Evolutionary conservation across 2,797 vertebrate genomes (phyloP).

Genomic region (Sebastiscus tertius): DNA sequence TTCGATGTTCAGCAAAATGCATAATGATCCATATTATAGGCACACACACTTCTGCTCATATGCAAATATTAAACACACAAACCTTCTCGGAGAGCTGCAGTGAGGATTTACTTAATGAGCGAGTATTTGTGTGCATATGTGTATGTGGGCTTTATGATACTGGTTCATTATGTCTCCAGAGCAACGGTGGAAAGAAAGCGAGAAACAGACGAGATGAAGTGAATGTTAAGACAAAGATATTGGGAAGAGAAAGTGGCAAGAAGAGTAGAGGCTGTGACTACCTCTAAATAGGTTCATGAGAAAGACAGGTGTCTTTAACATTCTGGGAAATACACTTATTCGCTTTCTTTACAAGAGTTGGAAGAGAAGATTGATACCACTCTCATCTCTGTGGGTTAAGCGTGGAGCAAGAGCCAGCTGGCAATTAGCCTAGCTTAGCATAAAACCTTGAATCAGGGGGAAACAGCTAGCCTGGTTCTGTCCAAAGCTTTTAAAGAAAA

Average conservation of each 20-base stretch:
- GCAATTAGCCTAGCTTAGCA: not conserved
- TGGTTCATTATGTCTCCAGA: constrained; percentile 12
- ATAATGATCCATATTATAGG: constrained; percentile 53
- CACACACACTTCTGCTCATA: constrained; percentile 11
- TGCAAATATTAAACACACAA: constrained; percentile 45
- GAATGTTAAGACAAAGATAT: not conserved
- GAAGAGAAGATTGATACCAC: not conserved
- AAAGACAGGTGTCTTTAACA: not conserved
- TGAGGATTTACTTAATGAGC: not conserved
- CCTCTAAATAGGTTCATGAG: not conserved
- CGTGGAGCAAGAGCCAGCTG: not conserved
- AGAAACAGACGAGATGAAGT: not conserved
- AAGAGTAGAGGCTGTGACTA: not conserved
- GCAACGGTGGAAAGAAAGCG: not conserved
- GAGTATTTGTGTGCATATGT: not conserved
- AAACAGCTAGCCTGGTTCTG: not conserved
- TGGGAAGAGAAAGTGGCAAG: not conserved
- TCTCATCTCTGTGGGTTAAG: not conserved
- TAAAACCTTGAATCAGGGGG: not conserved
- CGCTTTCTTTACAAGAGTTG: not conserved
- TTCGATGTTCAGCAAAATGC: constrained; percentile 62
- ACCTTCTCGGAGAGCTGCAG: constrained; percentile 2
- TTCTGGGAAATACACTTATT: not conserved
- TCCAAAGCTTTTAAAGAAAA: not conserved
- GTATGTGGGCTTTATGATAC: constrained; percentile 1